Evolutionary conservation across 2,797 vertebrate species (phyloP).

Genomic region (Semotilus atromaculatus): DNA sequence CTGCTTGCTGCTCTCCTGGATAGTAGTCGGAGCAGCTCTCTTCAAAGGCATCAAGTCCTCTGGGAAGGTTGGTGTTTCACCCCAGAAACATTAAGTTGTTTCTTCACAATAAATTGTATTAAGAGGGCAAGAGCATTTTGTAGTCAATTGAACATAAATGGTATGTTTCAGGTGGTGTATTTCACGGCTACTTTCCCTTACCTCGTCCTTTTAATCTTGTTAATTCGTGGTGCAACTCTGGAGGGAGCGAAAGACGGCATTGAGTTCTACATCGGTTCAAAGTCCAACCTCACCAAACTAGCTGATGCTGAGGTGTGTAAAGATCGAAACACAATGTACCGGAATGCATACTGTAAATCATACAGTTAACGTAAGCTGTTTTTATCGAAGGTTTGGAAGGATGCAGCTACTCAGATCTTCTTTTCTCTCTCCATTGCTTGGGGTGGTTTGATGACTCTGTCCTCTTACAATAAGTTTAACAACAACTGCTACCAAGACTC

Average conservation of each 20-base stretch:
- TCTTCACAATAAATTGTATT: not conserved
- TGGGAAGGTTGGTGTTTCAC: conserved; percentile 85
- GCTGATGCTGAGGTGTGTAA: conserved; percentile 54
- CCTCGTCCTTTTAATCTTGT: conserved; percentile 84
- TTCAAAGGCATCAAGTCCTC: conserved; percentile 96
- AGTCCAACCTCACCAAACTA: conserved; percentile 80
- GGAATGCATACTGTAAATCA: not conserved
- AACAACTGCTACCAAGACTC: conserved; percentile 92
- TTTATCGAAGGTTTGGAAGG: conserved; percentile 88
- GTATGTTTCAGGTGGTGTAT: conserved; percentile 85
- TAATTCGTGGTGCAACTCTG: conserved; percentile 87
- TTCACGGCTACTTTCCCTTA: conserved; percentile 94
- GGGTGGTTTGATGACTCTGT: conserved; percentile 90
- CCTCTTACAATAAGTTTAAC: conserved; percentile 94
- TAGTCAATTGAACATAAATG: conserved; percentile 4
- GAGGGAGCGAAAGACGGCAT: conserved; percentile 89
- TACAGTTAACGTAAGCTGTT: not conserved
- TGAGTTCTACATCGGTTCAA: conserved; percentile 88
- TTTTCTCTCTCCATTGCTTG: conserved; percentile 90
- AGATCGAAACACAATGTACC: not conserved
- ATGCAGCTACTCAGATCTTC: conserved; percentile 94
- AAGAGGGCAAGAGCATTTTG: not conserved
- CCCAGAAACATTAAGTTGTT: not conserved
- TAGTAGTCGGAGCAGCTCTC: conserved; percentile 81
- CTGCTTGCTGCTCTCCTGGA: conserved; percentile 88